These are phyloP conservation scores for Acanthosepion pharaonis DNA, from an alignment of 2,888 invertebrate species.

Conservation along the genomic window DNA sequence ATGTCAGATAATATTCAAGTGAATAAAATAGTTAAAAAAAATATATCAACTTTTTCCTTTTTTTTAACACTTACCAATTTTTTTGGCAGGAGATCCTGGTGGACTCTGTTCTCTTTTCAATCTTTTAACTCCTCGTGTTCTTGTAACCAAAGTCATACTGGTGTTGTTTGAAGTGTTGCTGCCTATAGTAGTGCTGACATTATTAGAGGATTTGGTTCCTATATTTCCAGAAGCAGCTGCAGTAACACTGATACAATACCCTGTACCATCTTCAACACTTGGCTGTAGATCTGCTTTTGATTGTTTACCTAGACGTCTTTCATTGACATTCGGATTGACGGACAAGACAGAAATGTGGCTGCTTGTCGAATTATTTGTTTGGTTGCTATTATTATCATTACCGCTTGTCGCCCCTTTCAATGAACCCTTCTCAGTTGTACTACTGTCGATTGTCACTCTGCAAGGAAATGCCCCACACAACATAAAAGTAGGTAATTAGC, in stretches of 20 bases:
- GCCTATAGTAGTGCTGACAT: neutral
- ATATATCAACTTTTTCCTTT: too few species aligned
- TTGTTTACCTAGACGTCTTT: conserved; percentile 38
- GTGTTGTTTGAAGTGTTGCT: neutral
- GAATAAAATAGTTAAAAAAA: too few species aligned
- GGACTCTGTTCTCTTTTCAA: conserved; percentile 63
- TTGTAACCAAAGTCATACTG: conserved; percentile 49
- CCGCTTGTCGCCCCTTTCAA: conserved; percentile 18
- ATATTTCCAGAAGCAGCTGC: neutral
- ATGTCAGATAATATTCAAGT: too few species aligned
- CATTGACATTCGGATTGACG: neutral
- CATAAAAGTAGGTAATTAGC: neutral
- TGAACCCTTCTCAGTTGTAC: neutral
- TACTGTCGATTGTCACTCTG: neutral
- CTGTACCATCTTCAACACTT: neutral
- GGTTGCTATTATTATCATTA: neutral
- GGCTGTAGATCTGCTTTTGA: neutral
- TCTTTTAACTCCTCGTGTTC: conserved; percentile 60
- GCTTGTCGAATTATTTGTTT: neutral
- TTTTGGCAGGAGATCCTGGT: conserved; percentile 63
- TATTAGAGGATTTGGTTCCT: neutral
- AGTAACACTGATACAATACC: neutral
- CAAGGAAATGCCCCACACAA: neutral
- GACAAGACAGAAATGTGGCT: neutral
- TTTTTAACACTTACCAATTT: conserved; percentile 52